Conservation (phyloP, 2,888 invertebrate species). For the Allygus modestus region DNA sequence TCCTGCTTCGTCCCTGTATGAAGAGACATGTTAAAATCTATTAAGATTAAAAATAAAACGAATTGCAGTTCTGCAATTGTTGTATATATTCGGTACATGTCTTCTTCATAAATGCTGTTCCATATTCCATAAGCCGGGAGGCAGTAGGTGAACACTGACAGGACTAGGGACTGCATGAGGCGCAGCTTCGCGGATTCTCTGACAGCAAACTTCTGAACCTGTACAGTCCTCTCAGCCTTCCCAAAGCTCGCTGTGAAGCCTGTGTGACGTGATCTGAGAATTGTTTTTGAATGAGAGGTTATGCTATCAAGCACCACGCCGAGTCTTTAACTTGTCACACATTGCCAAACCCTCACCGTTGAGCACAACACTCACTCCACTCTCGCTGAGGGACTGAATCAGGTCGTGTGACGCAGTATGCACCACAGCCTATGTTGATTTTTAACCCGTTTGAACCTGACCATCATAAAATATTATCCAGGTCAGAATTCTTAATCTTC, state of each 20-base stretch:
- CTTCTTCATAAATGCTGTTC: too few relatives aligned
- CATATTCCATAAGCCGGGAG: too few relatives aligned
- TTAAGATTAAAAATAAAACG: too few relatives aligned
- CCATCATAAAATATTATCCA: background rate
- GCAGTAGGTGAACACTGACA: too few relatives aligned
- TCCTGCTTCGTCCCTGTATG: too few relatives aligned
- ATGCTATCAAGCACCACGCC: slow-evolving; percentile 1
- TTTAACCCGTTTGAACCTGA: background rate
- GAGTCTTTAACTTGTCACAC: slow-evolving; percentile 2
- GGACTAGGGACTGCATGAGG: slow-evolving; percentile 29
- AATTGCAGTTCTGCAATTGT: too few relatives aligned
- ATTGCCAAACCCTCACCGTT: background rate
- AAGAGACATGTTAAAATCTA: too few relatives aligned
- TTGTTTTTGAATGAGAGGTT: too few relatives aligned
- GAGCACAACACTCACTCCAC: background rate
- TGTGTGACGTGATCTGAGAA: slow-evolving; percentile 41
- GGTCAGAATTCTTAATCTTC: slow-evolving; percentile 9
- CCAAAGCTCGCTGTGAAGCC: background rate
- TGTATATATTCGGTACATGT: too few relatives aligned
- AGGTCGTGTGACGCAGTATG: background rate
- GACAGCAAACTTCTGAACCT: slow-evolving; percentile 7
- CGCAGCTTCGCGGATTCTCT: slow-evolving; percentile 2
- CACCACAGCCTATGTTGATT: slow-evolving; percentile 10
- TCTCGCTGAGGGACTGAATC: background rate
- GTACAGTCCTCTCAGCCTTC: slow-evolving; percentile 14